Evolutionary conservation across 2,113 vertebrate genomes (phyloP).

Genomic region (Cebidichthys violaceus): DNA sequence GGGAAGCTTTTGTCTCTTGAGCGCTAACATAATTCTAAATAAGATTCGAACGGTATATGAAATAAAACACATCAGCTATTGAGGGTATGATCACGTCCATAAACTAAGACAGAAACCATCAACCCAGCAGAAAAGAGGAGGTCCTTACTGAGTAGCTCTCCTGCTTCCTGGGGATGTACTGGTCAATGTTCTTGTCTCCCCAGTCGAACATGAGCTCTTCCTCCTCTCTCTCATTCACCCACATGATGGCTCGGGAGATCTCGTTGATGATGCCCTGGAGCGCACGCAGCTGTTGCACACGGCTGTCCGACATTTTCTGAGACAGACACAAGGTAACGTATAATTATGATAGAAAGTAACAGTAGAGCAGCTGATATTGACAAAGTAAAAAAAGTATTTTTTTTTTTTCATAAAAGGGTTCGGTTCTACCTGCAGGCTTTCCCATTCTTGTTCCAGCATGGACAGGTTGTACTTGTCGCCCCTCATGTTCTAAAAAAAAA

Average conservation of each 20-base stretch:
- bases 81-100: background rate
- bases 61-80: background rate
- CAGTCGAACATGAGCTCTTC: constrained; percentile 97
- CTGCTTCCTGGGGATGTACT: constrained; percentile 92
- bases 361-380: background rate
- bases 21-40: background rate
- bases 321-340: constrained; percentile 12
- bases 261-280: constrained; percentile 93
- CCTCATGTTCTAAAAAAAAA: constrained; percentile 48
- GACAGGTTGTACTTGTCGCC: constrained; percentile 87
- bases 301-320: constrained; percentile 92
- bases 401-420: constrained; percentile 1
- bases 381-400: background rate
- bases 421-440: constrained; percentile 89
- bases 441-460: constrained; percentile 92
- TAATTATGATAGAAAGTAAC: background rate
- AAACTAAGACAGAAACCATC: background rate
- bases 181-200: constrained; percentile 92
- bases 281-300: constrained; percentile 88
- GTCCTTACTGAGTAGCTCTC: constrained; percentile 93
- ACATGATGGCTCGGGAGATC: constrained; percentile 94
- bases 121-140: background rate
- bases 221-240: constrained; percentile 97
- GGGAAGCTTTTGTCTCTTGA: background rate
- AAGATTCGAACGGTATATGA: no score